Base-by-base conservation (phyloP, 2,113 vertebrate species). In the Stigmatopora nigra region DNA sequence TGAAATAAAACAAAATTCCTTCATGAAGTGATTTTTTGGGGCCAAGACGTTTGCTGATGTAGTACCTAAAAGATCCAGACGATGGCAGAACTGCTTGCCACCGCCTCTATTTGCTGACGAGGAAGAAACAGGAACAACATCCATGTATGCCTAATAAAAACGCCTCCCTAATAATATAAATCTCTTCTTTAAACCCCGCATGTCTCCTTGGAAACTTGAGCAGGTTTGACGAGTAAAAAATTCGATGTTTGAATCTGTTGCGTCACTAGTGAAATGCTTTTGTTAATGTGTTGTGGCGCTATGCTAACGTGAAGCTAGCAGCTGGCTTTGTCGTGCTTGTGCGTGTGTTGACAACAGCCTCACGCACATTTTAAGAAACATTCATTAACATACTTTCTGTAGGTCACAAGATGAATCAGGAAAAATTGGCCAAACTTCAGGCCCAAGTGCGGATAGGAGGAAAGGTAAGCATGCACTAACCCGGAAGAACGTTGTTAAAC, bases 381-480 rank as follows among this genome's bases (percentile, higher is more conserved):
- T 56, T 31, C 41, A 45, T 19, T 61, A 1, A 19, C 19, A 9
- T 4, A 45, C 72, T 72, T 57, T 2, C 46, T 61, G 55, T 76
- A 75, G 81, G 89, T 92, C 65, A 92, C 49, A 72, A 99, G 41
- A 61, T 99, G 97, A 99, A 99, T 89, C 95, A 96, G 87, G 97
- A 98, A 89, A 99, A 98, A 72, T 90, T 99, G 62, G 95, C 94
- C 79, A 98, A 98, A 90, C 94, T 99, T 84, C 95, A 98, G 78
- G 95, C 95, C 1, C 94, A 99, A 84, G 97, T 99, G 90, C 97
- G 97, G 90, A 99, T 99, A 97, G 97, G 97, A 81, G 97, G 97
- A 89, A 99, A 99, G 97, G 97, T 98, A 77, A 31, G 25, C 25
- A 31, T 10, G 0, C 36, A 2, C 22, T 10, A 45, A 61, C 59